Evolutionary conservation across 2,797 vertebrate genomes (phyloP).

Genomic region (Halcyon chelicuti): DNA sequence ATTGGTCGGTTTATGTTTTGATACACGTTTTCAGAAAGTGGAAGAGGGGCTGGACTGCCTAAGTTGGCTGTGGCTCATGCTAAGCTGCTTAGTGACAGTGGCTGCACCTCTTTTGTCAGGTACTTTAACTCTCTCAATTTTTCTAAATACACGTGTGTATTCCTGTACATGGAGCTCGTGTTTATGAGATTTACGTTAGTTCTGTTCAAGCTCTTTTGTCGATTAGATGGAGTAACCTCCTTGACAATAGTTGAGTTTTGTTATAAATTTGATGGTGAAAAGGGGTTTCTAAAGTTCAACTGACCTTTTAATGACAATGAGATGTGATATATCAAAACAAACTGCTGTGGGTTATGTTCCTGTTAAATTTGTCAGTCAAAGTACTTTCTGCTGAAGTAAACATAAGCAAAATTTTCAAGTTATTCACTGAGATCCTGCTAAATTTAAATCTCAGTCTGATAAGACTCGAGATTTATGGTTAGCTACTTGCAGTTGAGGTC

Average conservation of each 20-base stretch:
- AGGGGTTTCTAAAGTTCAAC: neutral
- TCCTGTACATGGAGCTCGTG: accelerated
- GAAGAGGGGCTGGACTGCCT: neutral
- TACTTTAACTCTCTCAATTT: accelerated
- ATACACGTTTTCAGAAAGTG: neutral
- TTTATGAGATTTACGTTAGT: neutral
- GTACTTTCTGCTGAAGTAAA: neutral
- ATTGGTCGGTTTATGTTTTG: accelerated
- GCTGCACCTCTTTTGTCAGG: neutral
- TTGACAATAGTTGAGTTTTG: neutral
- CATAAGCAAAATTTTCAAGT: neutral
- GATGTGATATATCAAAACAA: neutral
- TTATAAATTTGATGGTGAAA: neutral
- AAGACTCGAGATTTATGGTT: neutral
- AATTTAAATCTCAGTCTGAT: neutral
- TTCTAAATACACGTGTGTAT: accelerated
- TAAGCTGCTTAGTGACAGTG: accelerated
- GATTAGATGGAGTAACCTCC: neutral
- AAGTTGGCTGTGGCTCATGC: neutral
- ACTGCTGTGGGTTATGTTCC: neutral
- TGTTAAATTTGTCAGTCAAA: neutral
- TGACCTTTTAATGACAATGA: neutral
- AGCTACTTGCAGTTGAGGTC: neutral
- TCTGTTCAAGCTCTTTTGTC: neutral
- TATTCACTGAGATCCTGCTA: neutral